Conservation (phyloP, 2,888 invertebrate genomes). For the Drosophila kambysellisi region DNA sequence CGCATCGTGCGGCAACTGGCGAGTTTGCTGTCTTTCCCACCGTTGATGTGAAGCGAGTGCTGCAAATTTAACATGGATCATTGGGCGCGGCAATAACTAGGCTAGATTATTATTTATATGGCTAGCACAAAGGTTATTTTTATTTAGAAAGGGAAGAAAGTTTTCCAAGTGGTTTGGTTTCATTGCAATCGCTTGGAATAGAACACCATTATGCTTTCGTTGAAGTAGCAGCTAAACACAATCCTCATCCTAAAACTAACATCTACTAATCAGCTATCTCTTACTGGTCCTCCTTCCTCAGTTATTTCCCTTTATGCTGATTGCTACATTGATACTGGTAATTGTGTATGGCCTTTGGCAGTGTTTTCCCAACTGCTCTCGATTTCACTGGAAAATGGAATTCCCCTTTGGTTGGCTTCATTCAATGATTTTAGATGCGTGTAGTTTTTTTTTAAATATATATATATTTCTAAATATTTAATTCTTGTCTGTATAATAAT, state of each 20-base stretch:
- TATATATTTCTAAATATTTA: slow-evolving; percentile 28
- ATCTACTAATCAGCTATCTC: slow-evolving; percentile 14
- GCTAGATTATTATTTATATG: slow-evolving; percentile 37
- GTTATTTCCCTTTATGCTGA: slow-evolving; percentile 14
- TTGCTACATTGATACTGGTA: slow-evolving; percentile 14
- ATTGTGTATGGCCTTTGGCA: slow-evolving; percentile 21
- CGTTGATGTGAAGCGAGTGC: slow-evolving; percentile 83
- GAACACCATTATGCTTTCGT: slow-evolving; percentile 14
- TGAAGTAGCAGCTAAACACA: slow-evolving; percentile 7
- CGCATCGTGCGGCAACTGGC: slow-evolving; percentile 82
- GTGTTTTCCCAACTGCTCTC: slow-evolving; percentile 2
- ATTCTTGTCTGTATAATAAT: slow-evolving; percentile 61
- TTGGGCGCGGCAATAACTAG: slow-evolving; percentile 26
- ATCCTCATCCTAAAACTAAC: slow-evolving; percentile 14
- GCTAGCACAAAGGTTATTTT: slow-evolving; percentile 54
- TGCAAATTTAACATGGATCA: slow-evolving; percentile 69
- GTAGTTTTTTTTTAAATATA: background rate
- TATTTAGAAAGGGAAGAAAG: background rate
- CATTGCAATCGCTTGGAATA: background rate
- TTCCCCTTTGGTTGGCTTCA: background rate
- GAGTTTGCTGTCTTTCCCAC: slow-evolving; percentile 84
- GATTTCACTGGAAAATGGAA: slow-evolving; percentile 10
- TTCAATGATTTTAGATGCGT: background rate
- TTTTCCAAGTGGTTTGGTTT: slow-evolving; percentile 4
- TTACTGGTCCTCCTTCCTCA: slow-evolving; percentile 15